Evolutionary conservation across 2,888 invertebrate species (phyloP).

Genomic region (Sclerodermus sp.): DNA sequence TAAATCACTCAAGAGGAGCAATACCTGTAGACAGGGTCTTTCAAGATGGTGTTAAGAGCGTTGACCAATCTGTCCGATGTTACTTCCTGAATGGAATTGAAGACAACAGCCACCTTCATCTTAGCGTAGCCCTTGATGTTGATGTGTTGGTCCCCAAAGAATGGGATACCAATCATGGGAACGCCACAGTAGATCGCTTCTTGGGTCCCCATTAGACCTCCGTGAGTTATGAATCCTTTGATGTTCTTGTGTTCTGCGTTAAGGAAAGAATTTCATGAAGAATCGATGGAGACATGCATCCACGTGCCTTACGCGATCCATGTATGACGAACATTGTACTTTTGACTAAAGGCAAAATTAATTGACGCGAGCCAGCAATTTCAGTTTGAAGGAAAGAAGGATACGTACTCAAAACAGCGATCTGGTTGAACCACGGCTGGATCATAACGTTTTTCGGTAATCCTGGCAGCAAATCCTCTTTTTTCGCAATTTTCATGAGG

Average conservation of each 20-base stretch:
- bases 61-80: conserved; percentile 28
- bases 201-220: conserved; percentile 42
- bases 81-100: conserved; percentile 22
- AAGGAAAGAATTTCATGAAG: too few relatives aligned
- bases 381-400: background rate
- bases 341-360: too few relatives aligned
- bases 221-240: conserved; percentile 45
- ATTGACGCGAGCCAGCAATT: too few relatives aligned
- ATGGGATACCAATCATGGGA: conserved; percentile 45
- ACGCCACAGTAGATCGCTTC: conserved; percentile 42
- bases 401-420: conserved; percentile 40
- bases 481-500: conserved; percentile 44
- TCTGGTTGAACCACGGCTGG: conserved; percentile 44
- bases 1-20: conserved; percentile 3
- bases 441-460: conserved; percentile 48
- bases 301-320: too few relatives aligned
- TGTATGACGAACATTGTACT: too few relatives aligned
- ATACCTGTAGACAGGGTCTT: conserved; percentile 32
- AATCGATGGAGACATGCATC: too few relatives aligned
- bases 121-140: conserved; percentile 28
- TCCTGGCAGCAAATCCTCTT: conserved; percentile 38
- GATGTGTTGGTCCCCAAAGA: conserved; percentile 42
- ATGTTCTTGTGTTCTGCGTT: conserved; percentile 43
- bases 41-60: conserved; percentile 29
- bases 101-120: conserved; percentile 25